Evolutionary conservation across 2,797 vertebrate species (phyloP).

Genomic region (Diplodus puntazzo): DNA sequence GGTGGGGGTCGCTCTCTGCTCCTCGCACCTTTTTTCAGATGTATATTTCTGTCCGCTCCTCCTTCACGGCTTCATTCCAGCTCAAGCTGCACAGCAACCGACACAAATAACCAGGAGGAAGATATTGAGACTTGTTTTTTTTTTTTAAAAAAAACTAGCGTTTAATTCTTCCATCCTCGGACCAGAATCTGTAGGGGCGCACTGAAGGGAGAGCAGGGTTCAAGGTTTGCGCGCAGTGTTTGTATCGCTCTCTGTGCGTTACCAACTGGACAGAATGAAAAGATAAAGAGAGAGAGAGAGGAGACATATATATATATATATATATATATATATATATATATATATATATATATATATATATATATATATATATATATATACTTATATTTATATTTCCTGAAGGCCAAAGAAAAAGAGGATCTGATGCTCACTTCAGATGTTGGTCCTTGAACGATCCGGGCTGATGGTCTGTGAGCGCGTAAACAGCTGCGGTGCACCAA

Average conservation of each 20-base stretch:
- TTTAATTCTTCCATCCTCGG: neutral
- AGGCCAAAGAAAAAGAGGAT: conserved; percentile 57
- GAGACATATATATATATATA: neutral
- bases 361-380: too few species aligned
- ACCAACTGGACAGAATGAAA: conserved; percentile 1
- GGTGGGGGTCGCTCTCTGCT: neutral
- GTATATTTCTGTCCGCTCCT: conserved; percentile 11
- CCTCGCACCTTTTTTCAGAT: conserved; percentile 10
- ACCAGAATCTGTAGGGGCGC: neutral
- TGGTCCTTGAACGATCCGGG: conserved; percentile 61
- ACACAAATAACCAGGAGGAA: conserved; percentile 3
- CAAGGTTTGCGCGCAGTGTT: conserved; percentile 25
- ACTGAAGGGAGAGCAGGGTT: conserved; percentile 2
- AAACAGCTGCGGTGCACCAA: conserved; percentile 12
- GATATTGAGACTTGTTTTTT: neutral
- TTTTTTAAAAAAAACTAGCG: conserved; percentile 3
- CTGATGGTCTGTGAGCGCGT: conserved; percentile 6
- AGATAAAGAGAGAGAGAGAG: neutral
- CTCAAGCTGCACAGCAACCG: neutral
- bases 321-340: too few species aligned
- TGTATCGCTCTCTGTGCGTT: conserved; percentile 36
- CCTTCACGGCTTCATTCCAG: conserved; percentile 26
- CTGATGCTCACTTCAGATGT: conserved; percentile 60
- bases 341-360: too few species aligned
- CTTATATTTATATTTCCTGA: conserved; percentile 37